These are phyloP conservation scores for Sparidentex hasta DNA, from an alignment of 2,797 vertebrate genomes.

Conservation along the genomic window DNA sequence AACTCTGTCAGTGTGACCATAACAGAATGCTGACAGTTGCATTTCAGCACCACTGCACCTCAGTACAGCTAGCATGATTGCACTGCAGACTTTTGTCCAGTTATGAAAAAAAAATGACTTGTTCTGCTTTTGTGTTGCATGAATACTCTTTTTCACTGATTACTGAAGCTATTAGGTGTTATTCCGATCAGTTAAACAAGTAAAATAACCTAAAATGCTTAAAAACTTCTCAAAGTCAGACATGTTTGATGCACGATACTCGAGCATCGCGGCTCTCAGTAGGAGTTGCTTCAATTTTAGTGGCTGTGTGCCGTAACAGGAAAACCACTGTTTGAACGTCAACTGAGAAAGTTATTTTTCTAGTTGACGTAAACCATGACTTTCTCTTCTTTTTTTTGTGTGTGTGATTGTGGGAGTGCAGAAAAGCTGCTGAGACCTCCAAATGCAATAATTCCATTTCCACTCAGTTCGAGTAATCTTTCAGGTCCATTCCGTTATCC, in stretches of 20 bases:
- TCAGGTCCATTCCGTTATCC: slow-evolving; percentile 77
- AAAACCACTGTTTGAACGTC: slow-evolving; percentile 12
- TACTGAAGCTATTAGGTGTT: neutral
- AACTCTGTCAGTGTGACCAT: neutral
- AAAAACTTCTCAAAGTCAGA: neutral
- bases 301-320: neutral
- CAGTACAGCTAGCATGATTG: neutral
- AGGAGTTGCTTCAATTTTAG: neutral
- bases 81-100: neutral
- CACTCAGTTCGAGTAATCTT: slow-evolving; percentile 77
- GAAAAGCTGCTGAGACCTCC: slow-evolving; percentile 81
- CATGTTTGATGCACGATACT: neutral
- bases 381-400: slow-evolving; percentile 51
- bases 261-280: slow-evolving; percentile 2
- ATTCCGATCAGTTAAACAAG: neutral
- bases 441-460: slow-evolving; percentile 80
- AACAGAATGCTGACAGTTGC: neutral
- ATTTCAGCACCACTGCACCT: neutral
- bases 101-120: neutral
- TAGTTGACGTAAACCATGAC: slow-evolving; percentile 57
- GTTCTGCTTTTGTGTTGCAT: neutral
- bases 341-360: slow-evolving; percentile 53
- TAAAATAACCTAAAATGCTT: neutral
- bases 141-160: neutral
- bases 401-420: slow-evolving; percentile 53